phyloP scores from a whole-genome alignment of 2,797 vertebrate species.

The Florisuga fusca region DNA sequence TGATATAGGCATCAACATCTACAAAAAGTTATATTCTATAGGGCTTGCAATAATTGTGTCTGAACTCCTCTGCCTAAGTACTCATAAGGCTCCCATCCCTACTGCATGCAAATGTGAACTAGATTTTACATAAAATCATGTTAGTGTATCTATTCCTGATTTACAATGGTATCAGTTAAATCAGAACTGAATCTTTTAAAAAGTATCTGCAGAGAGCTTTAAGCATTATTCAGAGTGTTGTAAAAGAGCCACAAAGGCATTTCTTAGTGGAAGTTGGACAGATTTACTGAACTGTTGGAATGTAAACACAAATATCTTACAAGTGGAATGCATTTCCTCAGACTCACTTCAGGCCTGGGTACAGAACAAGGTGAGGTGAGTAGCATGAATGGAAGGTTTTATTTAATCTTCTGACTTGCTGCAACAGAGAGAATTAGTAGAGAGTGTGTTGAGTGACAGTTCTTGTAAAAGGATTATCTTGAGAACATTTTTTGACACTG shows the following conservation, averaged over 20 bases:
- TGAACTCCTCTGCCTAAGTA: not conserved
- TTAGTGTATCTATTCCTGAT: not conserved
- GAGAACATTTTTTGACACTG: not conserved
- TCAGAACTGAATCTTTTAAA: not conserved
- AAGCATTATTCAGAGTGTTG: not conserved
- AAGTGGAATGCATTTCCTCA: not conserved
- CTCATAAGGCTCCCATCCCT: not conserved
- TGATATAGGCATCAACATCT: not conserved
- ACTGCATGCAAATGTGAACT: not conserved
- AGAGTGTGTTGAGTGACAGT: conserved; percentile 28
- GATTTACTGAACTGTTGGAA: conserved; percentile 1
- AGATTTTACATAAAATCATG: not conserved
- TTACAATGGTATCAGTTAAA: not conserved
- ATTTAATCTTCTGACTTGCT: conserved; percentile 32
- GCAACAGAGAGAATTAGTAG: conserved; percentile 39
- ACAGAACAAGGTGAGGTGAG: conserved; percentile 13
- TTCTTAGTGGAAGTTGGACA: not conserved
- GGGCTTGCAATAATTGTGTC: not conserved
- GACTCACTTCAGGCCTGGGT: not conserved
- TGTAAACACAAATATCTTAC: not conserved
- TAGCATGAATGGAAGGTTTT: conserved; percentile 9
- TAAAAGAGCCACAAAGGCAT: not conserved
- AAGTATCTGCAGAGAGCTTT: not conserved
- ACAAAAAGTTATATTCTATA: not conserved
- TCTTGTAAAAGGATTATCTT: not conserved